phyloP scores from a whole-genome alignment of 2,113 vertebrate genomes.

The Poeciliopsis prolifica region DNA sequence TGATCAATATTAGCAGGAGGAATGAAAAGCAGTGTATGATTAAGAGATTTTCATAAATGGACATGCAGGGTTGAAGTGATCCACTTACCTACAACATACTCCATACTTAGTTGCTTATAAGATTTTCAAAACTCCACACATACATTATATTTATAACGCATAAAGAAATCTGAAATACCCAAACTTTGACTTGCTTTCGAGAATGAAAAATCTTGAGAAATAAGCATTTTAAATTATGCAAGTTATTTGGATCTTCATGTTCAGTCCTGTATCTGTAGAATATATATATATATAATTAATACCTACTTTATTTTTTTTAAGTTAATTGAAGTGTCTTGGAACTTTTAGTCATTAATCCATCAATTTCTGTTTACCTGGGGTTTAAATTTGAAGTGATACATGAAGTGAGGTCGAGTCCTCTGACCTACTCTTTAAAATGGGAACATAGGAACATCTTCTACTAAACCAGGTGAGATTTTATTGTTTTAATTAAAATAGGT shows the following conservation, averaged over 20 bases:
- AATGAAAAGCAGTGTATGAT: neutral
- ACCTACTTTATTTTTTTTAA: neutral
- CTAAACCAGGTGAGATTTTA: too few species aligned
- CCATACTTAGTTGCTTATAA: neutral
- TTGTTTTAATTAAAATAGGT: too few species aligned
- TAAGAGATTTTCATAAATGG: neutral
- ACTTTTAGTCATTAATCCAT: neutral
- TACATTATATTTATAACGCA: neutral
- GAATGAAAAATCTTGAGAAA: neutral
- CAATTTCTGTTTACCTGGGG: neutral
- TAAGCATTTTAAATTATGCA: neutral
- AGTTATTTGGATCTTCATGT: neutral
- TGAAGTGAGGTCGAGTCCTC: too few species aligned
- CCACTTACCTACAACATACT: neutral
- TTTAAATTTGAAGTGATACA: too few species aligned
- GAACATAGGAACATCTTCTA: too few species aligned
- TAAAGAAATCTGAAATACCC: too few species aligned
- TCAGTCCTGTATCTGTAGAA: neutral
- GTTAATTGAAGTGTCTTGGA: neutral
- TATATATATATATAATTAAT: neutral
- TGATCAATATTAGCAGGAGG: neutral
- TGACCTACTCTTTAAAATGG: neutral
- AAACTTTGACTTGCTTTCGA: neutral
- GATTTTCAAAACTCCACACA: neutral
- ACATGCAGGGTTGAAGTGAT: neutral